These are phyloP conservation scores for Pheosia gnoma DNA, from an alignment of 2,888 invertebrate genomes.

Conservation along the genomic window DNA sequence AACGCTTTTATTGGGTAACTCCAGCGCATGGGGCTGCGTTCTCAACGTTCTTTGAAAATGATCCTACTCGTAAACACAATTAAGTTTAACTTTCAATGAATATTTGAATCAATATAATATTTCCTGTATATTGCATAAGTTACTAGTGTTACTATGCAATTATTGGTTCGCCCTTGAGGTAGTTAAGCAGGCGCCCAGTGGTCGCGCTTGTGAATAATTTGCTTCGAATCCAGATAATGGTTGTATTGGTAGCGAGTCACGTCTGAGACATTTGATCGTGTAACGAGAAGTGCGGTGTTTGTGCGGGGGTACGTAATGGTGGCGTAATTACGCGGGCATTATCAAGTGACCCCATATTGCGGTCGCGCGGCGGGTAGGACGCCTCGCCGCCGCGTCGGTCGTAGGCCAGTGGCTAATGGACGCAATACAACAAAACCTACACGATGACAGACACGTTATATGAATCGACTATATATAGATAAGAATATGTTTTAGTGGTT, in stretches of 20 bases:
- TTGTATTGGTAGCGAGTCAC: constrained; percentile 74
- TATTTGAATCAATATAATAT: not conserved
- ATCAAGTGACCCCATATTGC: constrained; percentile 81
- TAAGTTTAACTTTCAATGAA: not conserved
- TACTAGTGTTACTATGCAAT: constrained; percentile 29
- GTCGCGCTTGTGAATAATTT: constrained; percentile 72
- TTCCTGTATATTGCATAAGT: not conserved
- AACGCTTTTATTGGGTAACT: too few relatives aligned
- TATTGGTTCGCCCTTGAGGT: constrained; percentile 58
- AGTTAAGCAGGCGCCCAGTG: constrained; percentile 54
- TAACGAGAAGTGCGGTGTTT: constrained; percentile 75
- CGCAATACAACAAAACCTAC: constrained; percentile 49
- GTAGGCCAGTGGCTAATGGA: constrained; percentile 52
- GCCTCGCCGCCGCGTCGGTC: constrained; percentile 56
- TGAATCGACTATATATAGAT: not conserved
- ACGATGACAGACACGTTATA: constrained; percentile 11
- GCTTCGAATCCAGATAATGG: constrained; percentile 73
- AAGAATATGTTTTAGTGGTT: too few relatives aligned
- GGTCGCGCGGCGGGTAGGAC: constrained; percentile 56
- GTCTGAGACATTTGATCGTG: constrained; percentile 79
- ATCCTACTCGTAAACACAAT: too few relatives aligned
- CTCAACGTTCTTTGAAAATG: too few relatives aligned
- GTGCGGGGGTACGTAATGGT: constrained; percentile 59
- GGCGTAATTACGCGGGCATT: constrained; percentile 78
- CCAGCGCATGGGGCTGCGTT: too few relatives aligned